A percentile compares a stretch with the other conserved stretches of the same genome.
These are phyloP conservation scores for Melanophora roralis DNA, from an alignment of 2,888 invertebrate genomes.

Conservation along the genomic window DNA sequence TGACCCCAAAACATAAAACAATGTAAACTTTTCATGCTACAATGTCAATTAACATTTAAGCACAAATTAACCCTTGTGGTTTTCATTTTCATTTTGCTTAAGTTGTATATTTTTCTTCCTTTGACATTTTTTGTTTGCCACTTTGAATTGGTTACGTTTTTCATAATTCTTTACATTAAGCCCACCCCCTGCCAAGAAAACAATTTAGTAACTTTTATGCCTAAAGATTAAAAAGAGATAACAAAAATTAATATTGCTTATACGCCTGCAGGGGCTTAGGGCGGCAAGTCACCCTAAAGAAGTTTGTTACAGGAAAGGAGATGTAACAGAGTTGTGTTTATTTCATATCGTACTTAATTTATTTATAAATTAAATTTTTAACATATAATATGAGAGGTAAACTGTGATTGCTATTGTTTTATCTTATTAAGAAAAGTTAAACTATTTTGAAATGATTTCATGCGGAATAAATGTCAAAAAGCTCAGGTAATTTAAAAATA, in stretches of 20 bases:
- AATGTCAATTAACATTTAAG: not conserved
- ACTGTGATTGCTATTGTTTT: conserved; percentile 5
- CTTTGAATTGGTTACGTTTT: not conserved
- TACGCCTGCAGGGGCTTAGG: not conserved
- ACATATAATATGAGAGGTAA: conserved; percentile 9
- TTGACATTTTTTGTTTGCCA: not conserved
- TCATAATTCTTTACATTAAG: not conserved
- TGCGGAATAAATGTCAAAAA: not conserved
- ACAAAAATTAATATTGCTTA: not conserved
- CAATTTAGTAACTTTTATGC: too few species aligned
- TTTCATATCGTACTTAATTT: not conserved
- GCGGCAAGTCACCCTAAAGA: too few species aligned
- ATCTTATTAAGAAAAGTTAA: not conserved
- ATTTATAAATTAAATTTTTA: conserved; percentile 24
- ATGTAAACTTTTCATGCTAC: not conserved
- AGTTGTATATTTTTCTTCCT: not conserved
- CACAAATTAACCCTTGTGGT: conserved; percentile 21
- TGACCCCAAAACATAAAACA: not conserved
- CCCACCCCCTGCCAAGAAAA: too few species aligned
- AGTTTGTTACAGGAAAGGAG: too few species aligned
- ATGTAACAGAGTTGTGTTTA: not conserved
- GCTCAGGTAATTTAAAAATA: not conserved
- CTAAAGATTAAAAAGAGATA: too few species aligned
- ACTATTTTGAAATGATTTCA: not conserved
- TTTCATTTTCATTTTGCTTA: not conserved